These are phyloP conservation scores for Buathra laborator DNA, from an alignment of 2,888 invertebrate genomes.

Conservation along the genomic window DNA sequence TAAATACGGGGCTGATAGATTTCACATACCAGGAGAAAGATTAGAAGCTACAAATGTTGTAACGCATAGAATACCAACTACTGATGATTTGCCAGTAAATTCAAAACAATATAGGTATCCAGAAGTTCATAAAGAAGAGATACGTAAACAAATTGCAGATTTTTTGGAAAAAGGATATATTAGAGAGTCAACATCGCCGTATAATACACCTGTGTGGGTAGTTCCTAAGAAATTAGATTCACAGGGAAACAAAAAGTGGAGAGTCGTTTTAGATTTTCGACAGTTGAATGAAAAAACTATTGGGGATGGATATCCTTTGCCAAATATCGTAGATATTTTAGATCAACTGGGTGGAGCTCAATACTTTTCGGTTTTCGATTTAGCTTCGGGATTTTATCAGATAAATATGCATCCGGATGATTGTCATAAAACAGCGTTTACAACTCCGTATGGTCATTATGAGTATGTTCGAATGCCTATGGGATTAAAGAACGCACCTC, in stretches of 20 bases:
- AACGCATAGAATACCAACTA: neutral
- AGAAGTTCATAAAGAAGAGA: neutral
- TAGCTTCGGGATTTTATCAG: no score
- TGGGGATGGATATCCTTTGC: neutral
- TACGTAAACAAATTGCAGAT: neutral
- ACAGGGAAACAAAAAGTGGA: neutral
- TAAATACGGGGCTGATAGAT: neutral
- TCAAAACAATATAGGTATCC: neutral
- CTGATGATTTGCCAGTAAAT: neutral
- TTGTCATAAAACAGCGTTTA: no score
- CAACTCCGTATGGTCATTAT: neutral
- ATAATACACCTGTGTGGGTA: constrained; percentile 2
- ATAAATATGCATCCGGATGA: no score
- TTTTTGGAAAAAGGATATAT: neutral
- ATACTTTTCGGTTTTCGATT: no score
- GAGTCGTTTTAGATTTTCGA: neutral
- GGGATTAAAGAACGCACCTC: no score
- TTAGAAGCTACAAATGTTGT: neutral
- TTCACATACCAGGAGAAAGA: neutral
- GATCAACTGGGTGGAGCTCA: no score
- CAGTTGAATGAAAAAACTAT: constrained; percentile 5
- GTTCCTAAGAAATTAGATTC: neutral
- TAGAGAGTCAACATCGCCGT: neutral
- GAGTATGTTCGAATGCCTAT: no score
- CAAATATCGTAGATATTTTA: no score